Evolutionary conservation across 2,888 invertebrate genomes (phyloP).

Genomic region (Thysanoteuthis rhombus): DNA sequence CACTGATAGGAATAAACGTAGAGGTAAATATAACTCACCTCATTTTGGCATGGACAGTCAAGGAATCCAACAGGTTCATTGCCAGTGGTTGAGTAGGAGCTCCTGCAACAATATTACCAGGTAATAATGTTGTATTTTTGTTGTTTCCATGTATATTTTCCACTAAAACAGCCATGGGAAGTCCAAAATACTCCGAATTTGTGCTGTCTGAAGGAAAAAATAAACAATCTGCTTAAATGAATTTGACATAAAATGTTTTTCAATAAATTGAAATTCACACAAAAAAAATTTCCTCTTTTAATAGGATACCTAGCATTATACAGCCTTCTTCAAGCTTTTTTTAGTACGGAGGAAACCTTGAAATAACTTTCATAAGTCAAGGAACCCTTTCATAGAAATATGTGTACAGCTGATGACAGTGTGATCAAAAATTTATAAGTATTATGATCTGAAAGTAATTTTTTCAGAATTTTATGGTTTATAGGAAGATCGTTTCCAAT

Average conservation of each 20-base stretch:
- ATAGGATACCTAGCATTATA: too few relatives aligned
- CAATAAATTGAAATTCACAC: not conserved
- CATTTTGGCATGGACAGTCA: conserved; percentile 97
- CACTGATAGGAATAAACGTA: not conserved
- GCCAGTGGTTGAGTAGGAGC: conserved; percentile 87
- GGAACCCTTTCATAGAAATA: too few relatives aligned
- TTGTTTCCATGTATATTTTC: conserved; percentile 79
- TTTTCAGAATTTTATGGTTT: too few relatives aligned
- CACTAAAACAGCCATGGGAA: conserved; percentile 90
- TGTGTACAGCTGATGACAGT: too few relatives aligned
- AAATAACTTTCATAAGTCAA: too few relatives aligned
- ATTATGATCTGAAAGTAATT: too few relatives aligned
- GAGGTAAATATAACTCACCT: conserved; percentile 66
- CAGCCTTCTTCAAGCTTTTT: too few relatives aligned
- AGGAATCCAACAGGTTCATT: conserved; percentile 90
- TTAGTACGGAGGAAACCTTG: too few relatives aligned
- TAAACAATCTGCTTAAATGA: not conserved
- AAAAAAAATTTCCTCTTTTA: not conserved
- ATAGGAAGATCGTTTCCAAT: too few relatives aligned
- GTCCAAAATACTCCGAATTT: conserved; percentile 87
- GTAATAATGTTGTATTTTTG: conserved; percentile 63
- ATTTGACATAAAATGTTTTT: not conserved
- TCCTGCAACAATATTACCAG: conserved; percentile 68
- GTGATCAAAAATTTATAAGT: too few relatives aligned
- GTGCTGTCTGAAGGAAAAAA: conserved; percentile 71